Percentiles rank a stretch among this genome's conserved stretches.
Conservation (phyloP, 2,113 vertebrate species). For the Hippolais icterina region DNA sequence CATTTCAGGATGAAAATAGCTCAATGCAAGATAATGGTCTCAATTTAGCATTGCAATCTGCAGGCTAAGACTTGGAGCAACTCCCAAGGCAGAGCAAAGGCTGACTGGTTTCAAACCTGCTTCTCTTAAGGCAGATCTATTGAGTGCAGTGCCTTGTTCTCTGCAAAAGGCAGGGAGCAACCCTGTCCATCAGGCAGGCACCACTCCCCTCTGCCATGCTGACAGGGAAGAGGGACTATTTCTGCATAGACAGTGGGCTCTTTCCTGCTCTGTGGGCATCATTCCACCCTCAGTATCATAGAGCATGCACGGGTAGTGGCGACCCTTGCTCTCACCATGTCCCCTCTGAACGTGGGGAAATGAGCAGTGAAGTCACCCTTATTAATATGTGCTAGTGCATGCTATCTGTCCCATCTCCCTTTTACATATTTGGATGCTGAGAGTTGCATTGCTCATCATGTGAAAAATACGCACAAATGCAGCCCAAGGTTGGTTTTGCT, state of each 20-base stretch:
- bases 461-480: rapidly evolving
- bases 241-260: background rate
- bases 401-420: background rate
- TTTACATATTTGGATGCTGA: background rate
- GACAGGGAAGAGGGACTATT: background rate
- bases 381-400: background rate
- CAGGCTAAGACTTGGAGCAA: conserved; percentile 24
- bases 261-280: rapidly evolving
- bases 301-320: background rate
- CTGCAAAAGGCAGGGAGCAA: background rate
- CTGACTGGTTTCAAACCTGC: background rate
- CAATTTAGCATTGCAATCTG: conserved; percentile 28
- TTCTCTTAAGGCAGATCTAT: background rate
- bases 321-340: background rate
- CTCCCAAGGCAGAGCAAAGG: background rate
- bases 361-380: background rate
- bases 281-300: rapidly evolving
- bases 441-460: background rate
- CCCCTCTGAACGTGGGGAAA: background rate
- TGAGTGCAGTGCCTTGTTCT: background rate
- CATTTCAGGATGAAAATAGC: conserved; percentile 9
- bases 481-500: background rate
- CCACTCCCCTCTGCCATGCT: rapidly evolving
- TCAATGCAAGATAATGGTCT: conserved; percentile 43
- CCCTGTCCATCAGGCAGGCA: background rate